Conservation (phyloP, 1,140 invertebrate species). For the Episyrphus balteatus region DNA sequence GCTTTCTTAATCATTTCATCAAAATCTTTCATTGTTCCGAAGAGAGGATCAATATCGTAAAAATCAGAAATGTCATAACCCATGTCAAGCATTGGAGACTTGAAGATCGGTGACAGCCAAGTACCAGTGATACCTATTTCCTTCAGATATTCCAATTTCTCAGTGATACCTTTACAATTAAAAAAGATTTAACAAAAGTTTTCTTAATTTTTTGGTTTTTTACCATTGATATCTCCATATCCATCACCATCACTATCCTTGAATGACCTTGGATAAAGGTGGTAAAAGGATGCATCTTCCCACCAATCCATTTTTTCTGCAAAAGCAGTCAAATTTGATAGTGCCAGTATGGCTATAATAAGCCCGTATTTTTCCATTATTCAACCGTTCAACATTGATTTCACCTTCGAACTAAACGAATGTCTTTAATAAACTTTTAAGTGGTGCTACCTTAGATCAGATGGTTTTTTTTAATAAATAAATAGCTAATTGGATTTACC, state of each 20-base stretch:
- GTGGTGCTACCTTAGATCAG: too few species aligned
- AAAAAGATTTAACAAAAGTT: neutral
- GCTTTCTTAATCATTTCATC: conserved; percentile 38
- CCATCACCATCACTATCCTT: conserved; percentile 67
- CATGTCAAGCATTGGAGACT: conserved; percentile 48
- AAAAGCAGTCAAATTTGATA: neutral
- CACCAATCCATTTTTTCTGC: conserved; percentile 50
- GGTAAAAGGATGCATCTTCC: conserved; percentile 60
- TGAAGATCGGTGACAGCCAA: conserved; percentile 47
- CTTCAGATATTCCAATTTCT: conserved; percentile 42
- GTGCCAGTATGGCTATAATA: too few species aligned
- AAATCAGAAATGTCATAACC: conserved; percentile 59
- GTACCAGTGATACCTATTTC: conserved; percentile 42
- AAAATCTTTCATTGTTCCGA: conserved; percentile 55
- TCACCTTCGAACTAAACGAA: too few species aligned
- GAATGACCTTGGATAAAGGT: conserved; percentile 71
- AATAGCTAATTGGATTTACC: too few species aligned
- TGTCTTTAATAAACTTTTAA: too few species aligned
- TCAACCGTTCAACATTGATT: too few species aligned
- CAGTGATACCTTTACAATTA: conserved; percentile 28
- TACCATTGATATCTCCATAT: conserved; percentile 53
- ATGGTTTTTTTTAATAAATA: too few species aligned
- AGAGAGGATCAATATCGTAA: conserved; percentile 43
- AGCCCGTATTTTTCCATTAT: too few species aligned
- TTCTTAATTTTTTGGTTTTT: conserved; percentile 23